Base-by-base conservation (phyloP, 2,888 invertebrate species). In the Dusona sp. region DNA sequence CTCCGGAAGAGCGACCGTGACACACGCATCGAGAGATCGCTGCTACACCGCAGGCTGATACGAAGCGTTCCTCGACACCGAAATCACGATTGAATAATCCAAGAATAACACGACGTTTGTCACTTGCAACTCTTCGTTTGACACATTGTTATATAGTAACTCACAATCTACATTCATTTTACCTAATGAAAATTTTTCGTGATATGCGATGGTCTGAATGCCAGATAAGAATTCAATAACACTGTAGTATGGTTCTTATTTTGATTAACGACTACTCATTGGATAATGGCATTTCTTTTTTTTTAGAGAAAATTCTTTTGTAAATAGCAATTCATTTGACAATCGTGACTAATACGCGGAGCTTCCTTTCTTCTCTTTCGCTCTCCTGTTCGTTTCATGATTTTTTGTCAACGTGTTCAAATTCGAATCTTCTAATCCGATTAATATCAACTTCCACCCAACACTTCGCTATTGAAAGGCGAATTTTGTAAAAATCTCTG, bases 81-180 rank as follows among this genome's bases (percentile, higher is more conserved):
- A 86, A 83, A 79, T 79, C 79, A 65, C 70, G 70, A 86, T 86
- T 86, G 64, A 79, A 83, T 86, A 72, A 83, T 79, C 70, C 79
- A 79, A 72, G 45, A 83, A 83, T 79, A 86, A 79, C 67, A 79
- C 68, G 68, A 61, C 22, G 57, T 19, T 73, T 79, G 45, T 48
- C 67, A 68, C 68, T 33, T 13, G 2, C 25, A 48, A 64, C 29
- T 80, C 51, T 36, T 25, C 51, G 11, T 68, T 54, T 48, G 42
- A 64, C 72, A 70, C 61, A 42, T 70, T 75, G 75, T 68, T 68
- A 25, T 54, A 54, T 36, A 65, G 22, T 36, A 6, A 16, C n/a
- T 54, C 54, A 29, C 8, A 29, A 68, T 25, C 36, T 64, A 73
- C 36, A 73, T 11, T 38, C n/a, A 51, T 36, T 68, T 82, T 61